Percentiles rank a stretch among this genome's conserved stretches.
Evolutionary conservation across 2,888 invertebrate genomes (phyloP).

Genomic region (Teleogryllus oceanicus): DNA sequence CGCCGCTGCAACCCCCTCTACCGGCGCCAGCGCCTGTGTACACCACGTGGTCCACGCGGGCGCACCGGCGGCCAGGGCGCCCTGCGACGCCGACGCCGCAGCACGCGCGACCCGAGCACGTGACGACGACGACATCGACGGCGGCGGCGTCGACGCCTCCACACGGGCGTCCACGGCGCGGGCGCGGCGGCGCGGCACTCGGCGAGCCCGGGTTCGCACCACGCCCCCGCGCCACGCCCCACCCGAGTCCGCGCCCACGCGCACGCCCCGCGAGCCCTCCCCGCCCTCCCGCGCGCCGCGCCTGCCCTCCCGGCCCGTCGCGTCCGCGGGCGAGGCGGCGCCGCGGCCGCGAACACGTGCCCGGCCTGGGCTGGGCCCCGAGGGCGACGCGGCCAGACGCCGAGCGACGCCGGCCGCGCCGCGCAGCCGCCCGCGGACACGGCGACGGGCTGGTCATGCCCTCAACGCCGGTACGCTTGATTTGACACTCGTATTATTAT

Average conservation of each 20-base stretch:
- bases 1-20: not conserved
- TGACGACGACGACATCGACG: not conserved
- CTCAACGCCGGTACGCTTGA: too few species aligned
- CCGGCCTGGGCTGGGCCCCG: too few species aligned
- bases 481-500: too few species aligned
- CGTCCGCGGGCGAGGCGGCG: too few species aligned
- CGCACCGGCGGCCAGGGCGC: not conserved
- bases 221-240: not conserved
- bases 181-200: not conserved
- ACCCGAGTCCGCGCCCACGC: not conserved
- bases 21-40: not conserved
- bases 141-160: not conserved
- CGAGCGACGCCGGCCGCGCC: too few species aligned
- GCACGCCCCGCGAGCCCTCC: not conserved
- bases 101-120: too few species aligned
- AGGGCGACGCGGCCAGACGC: too few species aligned
- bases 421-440: too few species aligned
- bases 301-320: not conserved
- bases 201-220: not conserved
- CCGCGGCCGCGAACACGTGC: too few species aligned
- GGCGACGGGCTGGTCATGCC: too few species aligned
- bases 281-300: not conserved
- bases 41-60: too few species aligned
- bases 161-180: constrained; percentile 12
- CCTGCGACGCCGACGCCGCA: too few species aligned